A percentile compares a stretch with the other conserved stretches of the same genome.
Conservation (phyloP, 2,113 vertebrate species). For the Heterochromis multidens region DNA sequence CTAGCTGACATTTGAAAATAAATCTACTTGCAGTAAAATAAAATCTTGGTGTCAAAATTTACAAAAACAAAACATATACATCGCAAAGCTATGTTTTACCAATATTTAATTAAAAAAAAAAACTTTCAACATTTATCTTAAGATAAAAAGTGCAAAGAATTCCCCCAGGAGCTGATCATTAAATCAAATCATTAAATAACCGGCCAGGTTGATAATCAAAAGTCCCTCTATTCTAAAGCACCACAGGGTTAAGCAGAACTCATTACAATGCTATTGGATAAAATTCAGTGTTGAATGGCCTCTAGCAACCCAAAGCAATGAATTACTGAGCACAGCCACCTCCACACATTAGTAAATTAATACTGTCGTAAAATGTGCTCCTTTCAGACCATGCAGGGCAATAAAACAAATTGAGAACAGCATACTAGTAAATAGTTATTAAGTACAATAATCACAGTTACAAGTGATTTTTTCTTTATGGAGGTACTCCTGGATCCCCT, state of each 20-base stretch:
- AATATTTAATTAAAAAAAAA: background rate
- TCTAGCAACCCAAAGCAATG: background rate
- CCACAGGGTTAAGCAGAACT: background rate
- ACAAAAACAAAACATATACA: no score
- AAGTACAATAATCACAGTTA: background rate
- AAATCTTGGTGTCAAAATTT: no score
- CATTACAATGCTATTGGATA: background rate
- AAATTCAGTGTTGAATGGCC: background rate
- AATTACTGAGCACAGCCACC: slow-evolving; percentile 1
- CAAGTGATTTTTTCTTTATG: background rate
- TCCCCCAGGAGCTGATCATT: no score
- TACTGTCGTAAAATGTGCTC: background rate
- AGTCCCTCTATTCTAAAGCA: background rate
- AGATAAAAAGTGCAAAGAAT: background rate
- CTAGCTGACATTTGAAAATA: no score
- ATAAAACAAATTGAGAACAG: slow-evolving; percentile 12
- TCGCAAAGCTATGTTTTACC: background rate
- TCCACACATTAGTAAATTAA: slow-evolving; percentile 19
- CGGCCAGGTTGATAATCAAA: background rate
- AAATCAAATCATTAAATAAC: background rate
- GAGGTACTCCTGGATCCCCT: background rate
- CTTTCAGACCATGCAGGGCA: background rate
- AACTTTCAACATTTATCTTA: background rate
- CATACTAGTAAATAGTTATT: slow-evolving; percentile 6
- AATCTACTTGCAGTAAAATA: no score